A percentile compares a stretch with the other conserved stretches of the same genome.
phyloP scores from a whole-genome alignment of 2,113 vertebrate species.

The Damaliscus lunatus region DNA sequence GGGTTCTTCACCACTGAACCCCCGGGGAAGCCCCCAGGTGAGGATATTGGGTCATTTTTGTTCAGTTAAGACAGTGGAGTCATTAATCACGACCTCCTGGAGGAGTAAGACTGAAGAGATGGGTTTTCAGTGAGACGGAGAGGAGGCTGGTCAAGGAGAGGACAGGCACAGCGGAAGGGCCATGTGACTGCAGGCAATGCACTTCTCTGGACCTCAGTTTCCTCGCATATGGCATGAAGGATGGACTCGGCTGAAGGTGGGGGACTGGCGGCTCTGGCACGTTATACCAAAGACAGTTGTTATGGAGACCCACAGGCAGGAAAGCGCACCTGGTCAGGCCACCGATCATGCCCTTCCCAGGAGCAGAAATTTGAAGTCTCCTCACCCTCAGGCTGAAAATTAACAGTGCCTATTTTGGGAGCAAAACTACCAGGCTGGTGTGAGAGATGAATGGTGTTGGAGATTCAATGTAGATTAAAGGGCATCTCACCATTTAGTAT shows the following conservation, averaged over 20 bases:
- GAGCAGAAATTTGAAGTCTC: not conserved
- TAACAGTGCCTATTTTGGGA: not conserved
- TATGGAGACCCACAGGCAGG: not conserved
- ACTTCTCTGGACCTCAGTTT: not conserved
- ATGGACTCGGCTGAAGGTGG: not conserved
- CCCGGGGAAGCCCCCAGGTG: not conserved
- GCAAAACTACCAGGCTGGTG: not conserved
- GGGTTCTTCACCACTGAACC: not conserved
- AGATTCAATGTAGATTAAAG: constrained; percentile 29
- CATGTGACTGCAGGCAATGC: not conserved
- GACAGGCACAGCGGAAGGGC: not conserved
- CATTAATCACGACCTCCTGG: not conserved
- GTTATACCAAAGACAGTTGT: not conserved
- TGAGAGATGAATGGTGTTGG: not conserved
- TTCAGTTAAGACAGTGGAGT: not conserved
- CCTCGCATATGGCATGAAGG: not conserved
- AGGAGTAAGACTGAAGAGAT: not conserved
- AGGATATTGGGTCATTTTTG: accelerated
- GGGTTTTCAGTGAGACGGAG: not conserved
- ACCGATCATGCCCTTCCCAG: too few species aligned
- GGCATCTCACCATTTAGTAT: not conserved
- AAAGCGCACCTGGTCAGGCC: not conserved
- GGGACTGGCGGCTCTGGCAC: not conserved
- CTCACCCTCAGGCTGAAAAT: not conserved
- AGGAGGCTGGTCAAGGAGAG: not conserved